Percentiles rank a stretch among this genome's conserved stretches.
Evolutionary conservation across 2,888 invertebrate species (phyloP).

Genomic region (Galerucella calmariensis): DNA sequence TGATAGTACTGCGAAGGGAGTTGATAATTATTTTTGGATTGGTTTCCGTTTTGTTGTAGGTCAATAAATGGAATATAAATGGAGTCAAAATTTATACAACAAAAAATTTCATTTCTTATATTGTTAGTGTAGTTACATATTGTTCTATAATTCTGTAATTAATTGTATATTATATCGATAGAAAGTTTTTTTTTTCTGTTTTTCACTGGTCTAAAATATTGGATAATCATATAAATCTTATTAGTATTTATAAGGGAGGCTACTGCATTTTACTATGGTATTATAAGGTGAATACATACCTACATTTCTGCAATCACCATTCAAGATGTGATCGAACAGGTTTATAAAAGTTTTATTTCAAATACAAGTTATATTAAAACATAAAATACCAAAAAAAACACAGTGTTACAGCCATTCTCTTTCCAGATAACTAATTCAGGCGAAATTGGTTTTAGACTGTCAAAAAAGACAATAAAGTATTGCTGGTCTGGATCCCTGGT

Average conservation of each 20-base stretch:
- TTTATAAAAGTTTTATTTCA: not conserved
- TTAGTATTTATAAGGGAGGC: constrained; percentile 14
- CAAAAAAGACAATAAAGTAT: too few relatives aligned
- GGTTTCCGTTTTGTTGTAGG: too few relatives aligned
- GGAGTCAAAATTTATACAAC: not conserved
- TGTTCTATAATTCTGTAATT: too few relatives aligned
- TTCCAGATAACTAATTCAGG: not conserved
- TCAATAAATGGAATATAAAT: too few relatives aligned
- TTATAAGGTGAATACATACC: not conserved
- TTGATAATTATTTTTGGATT: too few relatives aligned
- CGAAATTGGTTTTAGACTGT: too few relatives aligned
- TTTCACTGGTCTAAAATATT: not conserved
- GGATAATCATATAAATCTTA: constrained; percentile 9
- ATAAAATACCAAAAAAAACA: not conserved
- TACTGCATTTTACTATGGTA: constrained; percentile 9
- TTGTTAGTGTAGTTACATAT: too few relatives aligned
- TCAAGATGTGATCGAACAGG: not conserved
- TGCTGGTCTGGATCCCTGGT: too few relatives aligned
- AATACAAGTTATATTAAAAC: not conserved
- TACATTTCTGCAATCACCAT: not conserved
- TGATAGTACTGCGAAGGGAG: too few relatives aligned
- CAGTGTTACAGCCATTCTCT: too few relatives aligned
- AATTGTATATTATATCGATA: not conserved
- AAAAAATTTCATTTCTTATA: too few relatives aligned
- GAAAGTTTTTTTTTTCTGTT: not conserved